Percentiles rank a stretch among this genome's conserved stretches.
Conservation (phyloP, 2,797 vertebrate genomes). For the Mormyrops boulengeri region DNA sequence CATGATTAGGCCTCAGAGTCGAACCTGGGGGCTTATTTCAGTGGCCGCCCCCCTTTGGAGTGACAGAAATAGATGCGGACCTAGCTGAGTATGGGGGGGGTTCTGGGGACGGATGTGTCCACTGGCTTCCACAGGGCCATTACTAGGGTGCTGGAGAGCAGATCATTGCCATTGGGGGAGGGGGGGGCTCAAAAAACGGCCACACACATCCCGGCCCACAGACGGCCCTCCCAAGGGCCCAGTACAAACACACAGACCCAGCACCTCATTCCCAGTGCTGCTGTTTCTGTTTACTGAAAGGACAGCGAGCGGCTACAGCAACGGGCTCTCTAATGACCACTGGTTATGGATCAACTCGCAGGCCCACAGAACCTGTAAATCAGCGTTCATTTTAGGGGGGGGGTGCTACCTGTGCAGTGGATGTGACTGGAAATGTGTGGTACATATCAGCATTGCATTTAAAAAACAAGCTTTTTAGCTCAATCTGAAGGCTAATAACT, state of each 20-base stretch:
- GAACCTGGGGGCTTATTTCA: neutral
- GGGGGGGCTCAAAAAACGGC: slow-evolving; percentile 17
- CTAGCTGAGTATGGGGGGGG: neutral
- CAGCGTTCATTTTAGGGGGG: neutral
- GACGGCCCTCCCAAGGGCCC: neutral
- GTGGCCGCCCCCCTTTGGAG: neutral
- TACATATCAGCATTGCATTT: neutral
- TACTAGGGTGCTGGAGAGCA: slow-evolving; percentile 4
- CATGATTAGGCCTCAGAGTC: neutral
- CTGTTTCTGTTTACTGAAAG: neutral
- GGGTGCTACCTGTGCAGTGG: neutral
- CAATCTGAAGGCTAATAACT: neutral
- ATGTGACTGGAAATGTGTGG: neutral
- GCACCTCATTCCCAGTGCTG: neutral
- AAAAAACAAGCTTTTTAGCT: neutral
- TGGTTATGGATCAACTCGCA: neutral
- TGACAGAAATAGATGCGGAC: neutral
- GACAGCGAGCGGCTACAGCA: neutral
- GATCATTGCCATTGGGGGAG: slow-evolving; percentile 15
- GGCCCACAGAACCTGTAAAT: neutral
- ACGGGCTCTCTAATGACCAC: neutral
- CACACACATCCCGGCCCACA: neutral
- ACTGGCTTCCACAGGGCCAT: slow-evolving; percentile 5
- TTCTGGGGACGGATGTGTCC: neutral
- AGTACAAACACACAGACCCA: neutral